Percentiles rank a stretch among this genome's conserved stretches.
phyloP scores from a whole-genome alignment of 1,140 invertebrate species.

The Steinernema feltiae region DNA sequence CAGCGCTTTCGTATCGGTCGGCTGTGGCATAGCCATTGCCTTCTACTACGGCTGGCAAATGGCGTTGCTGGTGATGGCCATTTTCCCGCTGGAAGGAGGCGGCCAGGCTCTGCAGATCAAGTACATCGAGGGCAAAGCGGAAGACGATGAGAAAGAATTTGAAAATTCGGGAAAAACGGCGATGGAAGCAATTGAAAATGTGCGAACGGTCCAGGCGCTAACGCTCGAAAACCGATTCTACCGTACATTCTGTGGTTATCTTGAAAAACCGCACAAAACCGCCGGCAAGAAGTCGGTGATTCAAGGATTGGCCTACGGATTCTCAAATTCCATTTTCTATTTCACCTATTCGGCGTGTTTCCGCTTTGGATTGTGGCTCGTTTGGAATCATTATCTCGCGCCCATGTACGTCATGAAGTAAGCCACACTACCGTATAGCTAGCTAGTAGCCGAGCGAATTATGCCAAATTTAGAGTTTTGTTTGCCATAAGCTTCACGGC shows the following conservation, averaged over 20 bases:
- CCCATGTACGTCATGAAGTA: slow-evolving; percentile 46
- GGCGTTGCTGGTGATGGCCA: slow-evolving; percentile 48
- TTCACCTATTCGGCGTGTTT: slow-evolving; percentile 61
- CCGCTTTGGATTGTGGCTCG: slow-evolving; percentile 57
- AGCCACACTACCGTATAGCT: slow-evolving; percentile 4
- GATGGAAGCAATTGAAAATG: slow-evolving; percentile 22
- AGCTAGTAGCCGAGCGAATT: background rate
- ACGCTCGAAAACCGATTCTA: slow-evolving; percentile 24
- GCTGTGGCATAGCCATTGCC: slow-evolving; percentile 56
- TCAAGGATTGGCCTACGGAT: slow-evolving; percentile 32
- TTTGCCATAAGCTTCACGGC: slow-evolving; percentile 30
- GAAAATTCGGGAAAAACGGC: slow-evolving; percentile 59
- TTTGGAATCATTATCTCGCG: slow-evolving; percentile 42
- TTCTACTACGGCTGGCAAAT: slow-evolving; percentile 60
- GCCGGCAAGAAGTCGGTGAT: background rate
- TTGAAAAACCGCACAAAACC: slow-evolving; percentile 10
- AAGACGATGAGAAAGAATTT: slow-evolving; percentile 59
- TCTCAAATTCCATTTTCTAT: slow-evolving; percentile 57
- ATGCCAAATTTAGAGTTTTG: slow-evolving; percentile 33
- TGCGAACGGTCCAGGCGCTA: slow-evolving; percentile 19
- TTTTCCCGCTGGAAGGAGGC: slow-evolving; percentile 59
- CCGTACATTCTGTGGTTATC: slow-evolving; percentile 25
- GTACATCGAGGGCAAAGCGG: slow-evolving; percentile 46
- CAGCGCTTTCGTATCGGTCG: slow-evolving; percentile 59
- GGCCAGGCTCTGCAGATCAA: slow-evolving; percentile 45